Base-by-base conservation (phyloP, 1,140 invertebrate species). In the Ceratina australensis region DNA sequence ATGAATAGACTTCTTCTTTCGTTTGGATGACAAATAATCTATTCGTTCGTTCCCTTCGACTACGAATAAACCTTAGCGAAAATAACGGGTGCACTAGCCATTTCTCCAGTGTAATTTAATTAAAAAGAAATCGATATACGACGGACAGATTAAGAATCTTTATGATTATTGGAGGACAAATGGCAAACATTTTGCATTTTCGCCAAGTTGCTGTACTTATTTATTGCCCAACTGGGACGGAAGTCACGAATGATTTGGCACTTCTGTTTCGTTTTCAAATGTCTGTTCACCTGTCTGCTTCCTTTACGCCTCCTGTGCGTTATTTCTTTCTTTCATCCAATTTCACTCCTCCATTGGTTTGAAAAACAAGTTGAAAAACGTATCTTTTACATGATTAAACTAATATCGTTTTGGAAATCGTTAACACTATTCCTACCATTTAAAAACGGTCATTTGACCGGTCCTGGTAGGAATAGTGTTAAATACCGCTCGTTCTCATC, bases 151-250 rank as follows among this genome's bases (percentile, higher is more conserved):
- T 79, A 67, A 67, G 57, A 79, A 74, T 67, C 47, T 56, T 83
- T 81, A 74, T 42, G 54, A 79, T 79, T 79, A 68, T 63, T 63
- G 72, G 67, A 83, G 72, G 52, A 80, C 81, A 71, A 61, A 72
- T 54, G 80, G 75, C 71, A 80, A 78, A 80, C 50, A 61, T 3
- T 83, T 73, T 83, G 67, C 73, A 59, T 82, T 77, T 57, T 80
- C 79, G 86, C 59, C 78, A 80, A 80, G 66, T 78, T 59, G 67
- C 57, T 71, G 74, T 71, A 76, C 69, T 68, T 76, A 73, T 60
- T 42, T 87, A 81, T 84, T 86, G 83, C 86, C 83, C 83, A 82
- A 81, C 64, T 82, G 82, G 83, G 84, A 88, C 87, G 86, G 85
- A 87, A 86, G 85, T 87, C 78, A 77, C 60, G 79, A 79, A 84